These are phyloP conservation scores for Discoglossus pictus DNA, from an alignment of 2,797 vertebrate genomes.

Conservation along the genomic window DNA sequence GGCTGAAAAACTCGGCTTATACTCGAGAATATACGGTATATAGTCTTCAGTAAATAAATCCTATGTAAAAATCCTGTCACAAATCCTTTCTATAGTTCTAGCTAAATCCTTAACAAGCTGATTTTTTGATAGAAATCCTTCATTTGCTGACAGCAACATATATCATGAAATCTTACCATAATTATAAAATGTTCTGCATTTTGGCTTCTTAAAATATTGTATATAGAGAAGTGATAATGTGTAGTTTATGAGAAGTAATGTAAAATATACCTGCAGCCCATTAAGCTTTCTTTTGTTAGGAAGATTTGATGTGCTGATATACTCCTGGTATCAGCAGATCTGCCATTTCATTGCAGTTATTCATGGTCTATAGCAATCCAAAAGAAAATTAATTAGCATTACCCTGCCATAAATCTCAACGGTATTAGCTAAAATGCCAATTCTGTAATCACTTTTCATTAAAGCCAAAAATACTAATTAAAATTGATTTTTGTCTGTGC, in stretches of 20 bases:
- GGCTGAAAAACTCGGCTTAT: no score
- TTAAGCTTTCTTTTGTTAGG: constrained; percentile 67
- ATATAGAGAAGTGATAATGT: constrained; percentile 62
- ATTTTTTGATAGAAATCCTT: constrained; percentile 29
- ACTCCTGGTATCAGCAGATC: constrained; percentile 69
- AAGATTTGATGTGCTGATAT: constrained; percentile 65
- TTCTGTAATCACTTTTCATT: constrained; percentile 79
- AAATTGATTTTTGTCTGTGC: constrained; percentile 76
- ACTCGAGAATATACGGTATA: no score
- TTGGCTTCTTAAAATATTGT: constrained; percentile 55
- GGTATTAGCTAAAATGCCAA: constrained; percentile 78
- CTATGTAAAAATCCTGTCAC: background rate
- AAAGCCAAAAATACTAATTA: constrained; percentile 82
- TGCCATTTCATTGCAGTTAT: constrained; percentile 70
- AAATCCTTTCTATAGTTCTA: background rate
- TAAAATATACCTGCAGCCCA: constrained; percentile 66
- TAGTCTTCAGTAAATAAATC: no score
- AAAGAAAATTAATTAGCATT: constrained; percentile 80
- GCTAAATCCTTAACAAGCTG: constrained; percentile 18
- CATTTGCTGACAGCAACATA: constrained; percentile 56
- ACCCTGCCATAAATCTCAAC: constrained; percentile 73
- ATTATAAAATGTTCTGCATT: constrained; percentile 57
- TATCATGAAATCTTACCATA: constrained; percentile 54
- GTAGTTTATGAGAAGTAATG: constrained; percentile 58
- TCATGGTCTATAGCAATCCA: constrained; percentile 69